A percentile compares a stretch with the other conserved stretches of the same genome.
Conservation (phyloP, 1,140 invertebrate genomes). For the Ostrea edulis region DNA sequence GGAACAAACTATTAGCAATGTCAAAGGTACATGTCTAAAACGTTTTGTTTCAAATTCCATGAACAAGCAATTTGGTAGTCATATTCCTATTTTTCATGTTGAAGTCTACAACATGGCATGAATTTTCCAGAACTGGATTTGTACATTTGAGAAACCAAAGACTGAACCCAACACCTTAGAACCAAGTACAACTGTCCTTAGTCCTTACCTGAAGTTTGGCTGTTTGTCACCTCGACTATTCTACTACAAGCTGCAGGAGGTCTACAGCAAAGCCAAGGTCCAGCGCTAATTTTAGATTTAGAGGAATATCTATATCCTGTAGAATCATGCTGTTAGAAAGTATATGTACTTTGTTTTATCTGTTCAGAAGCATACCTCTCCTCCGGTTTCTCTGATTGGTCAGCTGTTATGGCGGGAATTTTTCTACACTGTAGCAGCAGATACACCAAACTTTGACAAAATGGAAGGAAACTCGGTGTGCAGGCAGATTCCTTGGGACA, state of each 20-base stretch:
- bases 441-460: slow-evolving; percentile 92
- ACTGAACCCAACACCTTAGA: slow-evolving; percentile 92
- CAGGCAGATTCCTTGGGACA: slow-evolving; percentile 94
- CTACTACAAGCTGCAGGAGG: slow-evolving; percentile 89
- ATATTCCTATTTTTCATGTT: neutral
- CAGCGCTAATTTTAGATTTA: neutral
- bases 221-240: slow-evolving; percentile 91
- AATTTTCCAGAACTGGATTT: slow-evolving; percentile 89
- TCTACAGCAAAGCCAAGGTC: slow-evolving; percentile 86
- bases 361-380: slow-evolving; percentile 77
- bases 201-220: slow-evolving; percentile 93
- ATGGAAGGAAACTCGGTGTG: slow-evolving; percentile 95
- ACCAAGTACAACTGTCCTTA: slow-evolving; percentile 89
- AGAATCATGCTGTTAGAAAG: too few species aligned
- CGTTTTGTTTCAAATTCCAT: too few species aligned
- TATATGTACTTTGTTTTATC: neutral
- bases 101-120: neutral
- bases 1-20: too few species aligned
- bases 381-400: slow-evolving; percentile 91
- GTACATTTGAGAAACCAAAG: slow-evolving; percentile 91
- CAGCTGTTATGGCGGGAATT: slow-evolving; percentile 94
- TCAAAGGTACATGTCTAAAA: too few species aligned
- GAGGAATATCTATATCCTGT: too few species aligned
- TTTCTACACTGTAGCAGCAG: slow-evolving; percentile 92
- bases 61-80: neutral